Base-by-base conservation (phyloP, 2,113 vertebrate species). In the Tursiops truncatus region DNA sequence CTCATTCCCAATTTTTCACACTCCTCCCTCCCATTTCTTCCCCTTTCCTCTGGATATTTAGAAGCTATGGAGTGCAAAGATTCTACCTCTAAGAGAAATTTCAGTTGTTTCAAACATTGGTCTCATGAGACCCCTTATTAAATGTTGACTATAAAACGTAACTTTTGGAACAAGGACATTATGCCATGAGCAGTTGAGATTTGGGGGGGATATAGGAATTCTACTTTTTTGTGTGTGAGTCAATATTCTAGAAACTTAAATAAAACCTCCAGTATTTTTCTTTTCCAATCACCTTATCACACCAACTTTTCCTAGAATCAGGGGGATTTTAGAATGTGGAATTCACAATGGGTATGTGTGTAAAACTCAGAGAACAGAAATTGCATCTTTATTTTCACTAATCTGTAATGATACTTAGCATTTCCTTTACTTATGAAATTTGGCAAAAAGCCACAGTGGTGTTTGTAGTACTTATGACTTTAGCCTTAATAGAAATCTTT, bases 71-170 rank as follows among this genome's bases (percentile, higher is more conserved):
- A 93, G 70, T 63, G 80, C 74, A 97, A 96, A 96, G 58, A 97
- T 96, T 97, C 82, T 97, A 94, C 44, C 92, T 96, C 91, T 92
- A 94, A 86, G 93, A 98, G 77, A 98, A 97, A 98, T 98, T 97
- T 93, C 94, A 97, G 89, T 97, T 97, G 86, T 97, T 98, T 3
- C 68, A 97, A 98, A 81, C 47, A 70, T 76, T 93, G 65, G 93
- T 82, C 44, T 97, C 60, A 70, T 91, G 87, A 98, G 38, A 95
- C 36, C 58, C 92, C 89, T 98, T 96, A 97, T 88, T 92, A 95
- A 96, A 82, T 98, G 93, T 97, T 97, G 91, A 97, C 97, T 98
- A 71, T 90, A 82, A 97, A 95, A 96, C 79, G 87, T 96, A 97
- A 89, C 50, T 74, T 97, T 98, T 96, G 73, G 53, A 97, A 97